These are phyloP conservation scores for Amniataba percoides DNA, from an alignment of 2,797 vertebrate species.

Conservation along the genomic window DNA sequence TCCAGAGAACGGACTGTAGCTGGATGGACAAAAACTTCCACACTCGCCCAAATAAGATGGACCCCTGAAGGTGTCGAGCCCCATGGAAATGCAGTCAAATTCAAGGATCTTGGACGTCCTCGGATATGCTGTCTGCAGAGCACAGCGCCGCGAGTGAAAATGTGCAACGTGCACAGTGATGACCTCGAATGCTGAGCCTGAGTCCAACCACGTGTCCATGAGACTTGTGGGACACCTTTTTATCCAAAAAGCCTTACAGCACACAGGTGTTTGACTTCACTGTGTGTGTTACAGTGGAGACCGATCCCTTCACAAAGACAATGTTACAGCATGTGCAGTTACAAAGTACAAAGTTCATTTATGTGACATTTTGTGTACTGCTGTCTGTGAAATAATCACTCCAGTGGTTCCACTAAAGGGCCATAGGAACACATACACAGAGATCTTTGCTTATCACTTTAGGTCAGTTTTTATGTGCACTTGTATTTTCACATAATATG, in stretches of 20 bases:
- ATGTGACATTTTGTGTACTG: slow-evolving; percentile 46
- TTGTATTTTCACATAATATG: slow-evolving; percentile 51
- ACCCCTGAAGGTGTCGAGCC: slow-evolving; percentile 1
- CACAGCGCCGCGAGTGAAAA: slow-evolving; percentile 24
- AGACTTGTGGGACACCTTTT: slow-evolving; percentile 21
- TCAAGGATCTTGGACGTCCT: slow-evolving; percentile 9
- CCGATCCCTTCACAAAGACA: slow-evolving; percentile 16
- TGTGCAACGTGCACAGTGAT: slow-evolving; percentile 32
- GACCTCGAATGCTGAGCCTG: slow-evolving; percentile 51
- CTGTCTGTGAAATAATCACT: slow-evolving; percentile 29
- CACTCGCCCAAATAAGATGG: slow-evolving; percentile 4
- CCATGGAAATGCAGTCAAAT: slow-evolving; percentile 4
- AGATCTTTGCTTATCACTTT: slow-evolving; percentile 38
- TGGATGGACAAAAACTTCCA: slow-evolving; percentile 28
- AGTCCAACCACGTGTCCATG: slow-evolving; percentile 22
- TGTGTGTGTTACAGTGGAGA: slow-evolving; percentile 1
- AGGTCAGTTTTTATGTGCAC: slow-evolving; percentile 52
- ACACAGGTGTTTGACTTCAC: neutral
- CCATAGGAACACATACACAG: slow-evolving; percentile 38
- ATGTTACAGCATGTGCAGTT: slow-evolving; percentile 44
- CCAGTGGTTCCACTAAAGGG: slow-evolving; percentile 25
- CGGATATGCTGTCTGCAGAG: slow-evolving; percentile 9
- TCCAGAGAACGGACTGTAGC: slow-evolving; percentile 25
- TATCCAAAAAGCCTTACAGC: slow-evolving; percentile 27
- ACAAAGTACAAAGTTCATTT: slow-evolving; percentile 44